Conservation (phyloP, 2,113 vertebrate genomes). For the Canis aureus region DNA sequence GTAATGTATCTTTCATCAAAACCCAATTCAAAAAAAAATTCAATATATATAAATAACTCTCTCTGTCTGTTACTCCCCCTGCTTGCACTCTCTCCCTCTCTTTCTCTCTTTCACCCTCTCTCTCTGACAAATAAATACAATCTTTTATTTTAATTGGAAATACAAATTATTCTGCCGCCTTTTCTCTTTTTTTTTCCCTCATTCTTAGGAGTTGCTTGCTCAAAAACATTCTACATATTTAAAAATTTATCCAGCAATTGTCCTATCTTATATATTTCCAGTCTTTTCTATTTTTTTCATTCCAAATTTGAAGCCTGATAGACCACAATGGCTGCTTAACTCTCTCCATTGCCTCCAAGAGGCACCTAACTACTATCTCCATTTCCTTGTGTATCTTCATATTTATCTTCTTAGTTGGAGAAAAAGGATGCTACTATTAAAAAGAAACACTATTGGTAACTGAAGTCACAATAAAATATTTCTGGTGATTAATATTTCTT, state of each 20-base stretch:
- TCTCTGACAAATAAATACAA: too few relatives aligned
- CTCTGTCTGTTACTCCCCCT: too few relatives aligned
- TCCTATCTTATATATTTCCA: not conserved
- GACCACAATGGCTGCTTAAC: rapidly evolving
- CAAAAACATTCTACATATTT: not conserved
- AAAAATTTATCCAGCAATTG: not conserved
- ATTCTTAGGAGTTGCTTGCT: not conserved
- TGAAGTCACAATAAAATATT: not conserved
- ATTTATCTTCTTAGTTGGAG: not conserved
- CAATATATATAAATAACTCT: too few relatives aligned
- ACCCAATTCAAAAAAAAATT: too few relatives aligned
- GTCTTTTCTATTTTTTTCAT: not conserved
- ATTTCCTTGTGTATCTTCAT: not conserved
- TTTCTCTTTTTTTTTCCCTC: not conserved
- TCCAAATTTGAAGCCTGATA: not conserved
- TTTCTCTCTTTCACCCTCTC: too few relatives aligned
- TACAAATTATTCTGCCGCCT: not conserved
- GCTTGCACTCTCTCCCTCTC: too few relatives aligned
- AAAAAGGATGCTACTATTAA: not conserved
- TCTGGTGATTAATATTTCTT: not conserved
- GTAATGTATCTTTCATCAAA: too few relatives aligned
- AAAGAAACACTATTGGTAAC: not conserved
- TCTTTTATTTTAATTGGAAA: too few relatives aligned
- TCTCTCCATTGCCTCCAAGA: not conserved
- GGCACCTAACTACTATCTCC: not conserved